phyloP scores from a whole-genome alignment of 23 tunicate genomes.

The Styela clava region DNA sequence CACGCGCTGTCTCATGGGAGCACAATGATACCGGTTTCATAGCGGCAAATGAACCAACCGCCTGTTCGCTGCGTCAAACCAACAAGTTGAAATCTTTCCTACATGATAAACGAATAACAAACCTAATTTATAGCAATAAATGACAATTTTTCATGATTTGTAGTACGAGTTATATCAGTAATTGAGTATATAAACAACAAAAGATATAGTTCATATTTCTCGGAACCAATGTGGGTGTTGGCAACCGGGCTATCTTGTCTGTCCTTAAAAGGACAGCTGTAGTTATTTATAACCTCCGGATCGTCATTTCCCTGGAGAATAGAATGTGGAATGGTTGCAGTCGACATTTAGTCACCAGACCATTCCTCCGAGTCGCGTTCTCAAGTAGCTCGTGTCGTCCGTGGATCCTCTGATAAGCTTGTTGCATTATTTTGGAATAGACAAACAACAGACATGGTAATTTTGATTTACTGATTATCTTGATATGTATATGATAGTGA shows the following conservation, averaged over 20 bases:
- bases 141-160: no score
- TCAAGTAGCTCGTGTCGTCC: constrained; percentile 19
- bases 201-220: no score
- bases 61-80: no score
- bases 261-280: not conserved
- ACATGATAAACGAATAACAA: no score
- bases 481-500: no score
- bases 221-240: not conserved
- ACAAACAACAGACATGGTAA: not conserved
- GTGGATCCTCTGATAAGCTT: constrained; percentile 21
- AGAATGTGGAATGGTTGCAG: not conserved
- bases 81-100: no score
- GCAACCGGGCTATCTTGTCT: not conserved
- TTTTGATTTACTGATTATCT: not conserved
- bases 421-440: not conserved
- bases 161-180: no score
- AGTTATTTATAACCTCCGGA: not conserved
- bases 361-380: constrained; percentile 2
- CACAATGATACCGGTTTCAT: not conserved
- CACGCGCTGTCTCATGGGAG: not conserved
- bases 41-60: not conserved
- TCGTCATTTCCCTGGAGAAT: not conserved
- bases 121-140: no score
- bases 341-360: not conserved
- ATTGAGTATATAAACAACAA: no score